phyloP scores from a whole-genome alignment of 2,113 vertebrate species.

The Eptatretus burgeri region DNA sequence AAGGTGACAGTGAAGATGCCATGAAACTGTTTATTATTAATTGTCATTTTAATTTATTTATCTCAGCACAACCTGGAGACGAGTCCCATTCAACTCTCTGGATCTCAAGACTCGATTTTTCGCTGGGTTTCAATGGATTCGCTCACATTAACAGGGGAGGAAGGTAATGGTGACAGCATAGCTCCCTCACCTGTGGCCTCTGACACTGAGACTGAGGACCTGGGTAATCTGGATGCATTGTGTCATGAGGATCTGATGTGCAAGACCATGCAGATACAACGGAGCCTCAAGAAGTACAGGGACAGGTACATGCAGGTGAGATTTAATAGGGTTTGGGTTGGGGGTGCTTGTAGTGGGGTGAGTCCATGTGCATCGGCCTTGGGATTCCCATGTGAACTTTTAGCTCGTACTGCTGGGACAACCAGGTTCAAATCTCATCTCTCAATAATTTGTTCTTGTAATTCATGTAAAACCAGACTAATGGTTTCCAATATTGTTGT shows the following conservation, averaged over 20 bases:
- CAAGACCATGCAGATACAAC: conserved; percentile 33
- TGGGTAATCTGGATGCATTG: conserved; percentile 24
- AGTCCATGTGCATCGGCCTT: too few species aligned
- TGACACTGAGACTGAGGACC: too few species aligned
- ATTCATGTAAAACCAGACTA: neutral
- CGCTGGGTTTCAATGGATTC: too few species aligned
- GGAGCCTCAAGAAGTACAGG: conserved; percentile 40
- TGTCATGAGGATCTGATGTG: conserved; percentile 48
- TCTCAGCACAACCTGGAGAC: too few species aligned
- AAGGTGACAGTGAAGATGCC: too few species aligned
- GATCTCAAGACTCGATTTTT: too few species aligned
- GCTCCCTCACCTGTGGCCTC: too few species aligned
- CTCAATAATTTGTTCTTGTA: neutral
- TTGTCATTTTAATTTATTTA: too few species aligned
- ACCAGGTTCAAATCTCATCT: neutral
- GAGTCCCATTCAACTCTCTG: too few species aligned
- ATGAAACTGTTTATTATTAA: too few species aligned
- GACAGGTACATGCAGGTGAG: conserved; percentile 64
- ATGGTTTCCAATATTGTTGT: neutral
- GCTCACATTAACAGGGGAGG: too few species aligned
- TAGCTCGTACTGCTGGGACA: neutral
- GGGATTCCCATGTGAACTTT: neutral
- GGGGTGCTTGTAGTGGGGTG: neutral
- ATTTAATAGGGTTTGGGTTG: neutral
- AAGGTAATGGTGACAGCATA: too few species aligned